These are phyloP conservation scores for Sylvicola cinctus DNA, from an alignment of 2,888 invertebrate genomes.

Conservation along the genomic window DNA sequence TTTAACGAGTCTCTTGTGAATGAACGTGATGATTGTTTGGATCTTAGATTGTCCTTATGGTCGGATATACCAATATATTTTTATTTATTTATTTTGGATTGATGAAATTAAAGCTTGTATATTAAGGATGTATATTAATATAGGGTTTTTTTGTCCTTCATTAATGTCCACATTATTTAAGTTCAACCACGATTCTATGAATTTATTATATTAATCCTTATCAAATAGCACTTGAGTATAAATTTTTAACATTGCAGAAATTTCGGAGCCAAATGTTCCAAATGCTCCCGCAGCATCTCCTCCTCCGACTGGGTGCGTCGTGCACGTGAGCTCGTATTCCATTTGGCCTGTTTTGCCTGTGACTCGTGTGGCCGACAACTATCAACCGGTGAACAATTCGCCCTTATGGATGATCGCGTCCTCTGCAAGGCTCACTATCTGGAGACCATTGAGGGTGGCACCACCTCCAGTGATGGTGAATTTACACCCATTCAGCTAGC, in stretches of 20 bases:
- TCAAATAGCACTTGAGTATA: too few species aligned
- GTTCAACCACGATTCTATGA: neutral
- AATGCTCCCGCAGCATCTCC: slow-evolving; percentile 82
- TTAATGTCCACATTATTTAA: too few species aligned
- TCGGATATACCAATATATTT: too few species aligned
- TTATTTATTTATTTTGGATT: too few species aligned
- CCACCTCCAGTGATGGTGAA: slow-evolving; percentile 74
- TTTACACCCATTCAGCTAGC: slow-evolving; percentile 5
- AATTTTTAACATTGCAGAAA: slow-evolving; percentile 17
- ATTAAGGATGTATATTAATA: too few species aligned
- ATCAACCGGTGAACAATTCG: slow-evolving; percentile 93
- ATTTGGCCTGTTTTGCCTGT: slow-evolving; percentile 97
- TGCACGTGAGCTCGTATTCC: slow-evolving; percentile 87
- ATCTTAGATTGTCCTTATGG: too few species aligned
- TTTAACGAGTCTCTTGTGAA: too few species aligned
- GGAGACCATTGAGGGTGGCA: slow-evolving; percentile 82
- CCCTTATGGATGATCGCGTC: slow-evolving; percentile 81
- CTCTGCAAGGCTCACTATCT: slow-evolving; percentile 95
- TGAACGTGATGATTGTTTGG: too few species aligned
- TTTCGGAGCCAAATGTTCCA: slow-evolving; percentile 68
- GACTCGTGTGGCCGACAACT: slow-evolving; percentile 86
- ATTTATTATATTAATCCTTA: slow-evolving; percentile 7
- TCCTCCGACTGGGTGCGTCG: slow-evolving; percentile 95
- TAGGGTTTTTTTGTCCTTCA: too few species aligned
- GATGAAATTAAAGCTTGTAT: too few species aligned